These are phyloP conservation scores for Pandion haliaetus DNA, from an alignment of 2,113 vertebrate species.

Conservation along the genomic window DNA sequence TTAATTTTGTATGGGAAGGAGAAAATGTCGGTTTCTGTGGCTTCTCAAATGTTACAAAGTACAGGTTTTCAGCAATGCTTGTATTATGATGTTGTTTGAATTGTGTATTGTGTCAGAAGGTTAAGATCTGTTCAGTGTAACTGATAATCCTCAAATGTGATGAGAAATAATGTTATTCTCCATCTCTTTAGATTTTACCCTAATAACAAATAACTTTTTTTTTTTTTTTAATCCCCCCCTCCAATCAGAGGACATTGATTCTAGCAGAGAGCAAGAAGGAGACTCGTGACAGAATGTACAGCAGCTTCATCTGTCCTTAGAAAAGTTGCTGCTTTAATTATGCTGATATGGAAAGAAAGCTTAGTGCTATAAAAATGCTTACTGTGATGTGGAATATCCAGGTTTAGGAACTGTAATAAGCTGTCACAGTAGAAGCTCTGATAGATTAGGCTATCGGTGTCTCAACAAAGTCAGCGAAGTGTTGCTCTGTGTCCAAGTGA, in stretches of 20 bases:
- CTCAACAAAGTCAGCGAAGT: not conserved
- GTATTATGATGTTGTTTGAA: not conserved
- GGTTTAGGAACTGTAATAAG: slow-evolving; percentile 26
- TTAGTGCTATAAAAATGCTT: slow-evolving; percentile 20
- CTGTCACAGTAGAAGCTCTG: not conserved
- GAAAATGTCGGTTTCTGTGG: not conserved
- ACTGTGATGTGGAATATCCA: slow-evolving; percentile 6
- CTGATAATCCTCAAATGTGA: not conserved
- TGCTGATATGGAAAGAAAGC: not conserved
- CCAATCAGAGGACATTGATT: not conserved
- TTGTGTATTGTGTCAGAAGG: not conserved
- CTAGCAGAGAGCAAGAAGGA: not conserved
- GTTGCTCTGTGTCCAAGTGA: not conserved
- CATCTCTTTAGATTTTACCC: not conserved
- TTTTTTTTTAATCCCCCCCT: not conserved
- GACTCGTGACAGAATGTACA: not conserved
- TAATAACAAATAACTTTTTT: not conserved
- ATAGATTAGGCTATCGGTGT: not conserved
- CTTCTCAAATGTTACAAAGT: not conserved
- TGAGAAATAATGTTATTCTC: not conserved
- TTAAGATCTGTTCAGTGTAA: not conserved
- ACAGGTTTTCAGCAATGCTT: not conserved
- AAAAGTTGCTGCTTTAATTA: not conserved
- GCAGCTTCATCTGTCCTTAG: not conserved
- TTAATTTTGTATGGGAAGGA: not conserved